Conservation (phyloP, 2,888 invertebrate genomes). For the Malthinus seriepunctatus region DNA sequence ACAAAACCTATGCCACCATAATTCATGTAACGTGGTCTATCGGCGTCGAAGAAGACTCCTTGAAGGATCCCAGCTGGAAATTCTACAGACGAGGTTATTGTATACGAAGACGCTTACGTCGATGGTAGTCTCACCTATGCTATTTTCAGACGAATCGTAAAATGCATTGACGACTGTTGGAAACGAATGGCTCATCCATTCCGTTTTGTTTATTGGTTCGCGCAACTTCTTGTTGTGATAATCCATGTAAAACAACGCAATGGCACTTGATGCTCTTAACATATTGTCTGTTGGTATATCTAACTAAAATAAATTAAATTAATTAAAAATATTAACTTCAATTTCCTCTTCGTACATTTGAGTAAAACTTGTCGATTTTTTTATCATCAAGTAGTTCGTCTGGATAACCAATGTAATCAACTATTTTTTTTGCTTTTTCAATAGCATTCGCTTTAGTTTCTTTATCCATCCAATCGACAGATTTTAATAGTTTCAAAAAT, state of each 20-base stretch:
- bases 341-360: conserved; percentile 61
- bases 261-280: conserved; percentile 73
- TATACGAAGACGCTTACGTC: conserved; percentile 42
- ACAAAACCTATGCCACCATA: conserved; percentile 84
- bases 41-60: conserved; percentile 81
- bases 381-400: conserved; percentile 81
- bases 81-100: conserved; percentile 61
- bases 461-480: conserved; percentile 93
- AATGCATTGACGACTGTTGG: conserved; percentile 60
- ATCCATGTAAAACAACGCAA: conserved; percentile 79
- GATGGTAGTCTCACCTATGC: conserved; percentile 56
- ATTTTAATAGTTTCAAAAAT: conserved; percentile 77
- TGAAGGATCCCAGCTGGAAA: conserved; percentile 89
- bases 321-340: conserved; percentile 20
- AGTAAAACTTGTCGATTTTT: conserved; percentile 80
- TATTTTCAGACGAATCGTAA: conserved; percentile 59
- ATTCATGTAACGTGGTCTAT: conserved; percentile 83
- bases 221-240: conserved; percentile 77
- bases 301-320: conserved; percentile 55
- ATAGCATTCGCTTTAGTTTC: conserved; percentile 75
- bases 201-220: conserved; percentile 62
- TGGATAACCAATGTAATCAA: conserved; percentile 90
- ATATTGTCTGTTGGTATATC: conserved; percentile 71
- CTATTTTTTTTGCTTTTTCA: conserved; percentile 80
- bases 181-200: conserved; percentile 58